These are phyloP conservation scores for Aphelocoma coerulescens DNA, from an alignment of 2,113 vertebrate genomes.

Conservation along the genomic window DNA sequence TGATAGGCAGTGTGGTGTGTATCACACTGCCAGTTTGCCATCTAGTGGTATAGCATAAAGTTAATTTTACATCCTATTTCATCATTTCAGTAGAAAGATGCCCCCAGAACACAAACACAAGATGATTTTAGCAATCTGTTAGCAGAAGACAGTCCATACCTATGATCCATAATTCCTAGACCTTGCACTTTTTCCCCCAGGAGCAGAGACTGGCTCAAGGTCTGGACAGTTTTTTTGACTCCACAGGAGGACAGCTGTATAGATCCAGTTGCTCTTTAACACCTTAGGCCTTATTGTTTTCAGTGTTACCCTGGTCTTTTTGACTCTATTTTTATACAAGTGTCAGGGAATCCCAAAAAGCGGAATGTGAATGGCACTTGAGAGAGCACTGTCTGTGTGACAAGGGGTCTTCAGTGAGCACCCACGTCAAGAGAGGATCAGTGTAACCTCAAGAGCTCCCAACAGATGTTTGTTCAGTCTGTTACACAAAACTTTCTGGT, in stretches of 20 bases:
- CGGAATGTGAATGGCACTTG: not conserved
- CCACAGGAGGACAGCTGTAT: not conserved
- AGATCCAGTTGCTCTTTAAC: not conserved
- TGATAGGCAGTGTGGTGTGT: not conserved
- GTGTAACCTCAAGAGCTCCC: not conserved
- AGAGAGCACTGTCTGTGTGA: not conserved
- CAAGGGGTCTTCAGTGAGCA: not conserved
- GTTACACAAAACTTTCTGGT: not conserved
- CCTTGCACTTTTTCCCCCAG: not conserved
- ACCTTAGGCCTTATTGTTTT: not conserved
- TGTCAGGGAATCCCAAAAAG: not conserved
- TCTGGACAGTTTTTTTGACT: not conserved
- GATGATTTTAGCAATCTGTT: not conserved
- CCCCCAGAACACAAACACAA: not conserved
- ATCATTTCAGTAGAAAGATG: not conserved
- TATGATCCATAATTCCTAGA: not conserved
- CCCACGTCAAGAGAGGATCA: rapidly evolving
- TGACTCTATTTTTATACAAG: not conserved
- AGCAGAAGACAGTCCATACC: not conserved
- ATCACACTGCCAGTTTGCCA: slow-evolving; percentile 49
- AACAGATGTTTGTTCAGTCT: not conserved
- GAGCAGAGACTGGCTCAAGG: not conserved
- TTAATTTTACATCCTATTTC: not conserved
- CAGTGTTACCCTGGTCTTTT: not conserved
- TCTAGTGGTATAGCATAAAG: slow-evolving; percentile 24